Evolutionary conservation across 2,797 vertebrate genomes (phyloP).

Genomic region (Pangasius macronema): DNA sequence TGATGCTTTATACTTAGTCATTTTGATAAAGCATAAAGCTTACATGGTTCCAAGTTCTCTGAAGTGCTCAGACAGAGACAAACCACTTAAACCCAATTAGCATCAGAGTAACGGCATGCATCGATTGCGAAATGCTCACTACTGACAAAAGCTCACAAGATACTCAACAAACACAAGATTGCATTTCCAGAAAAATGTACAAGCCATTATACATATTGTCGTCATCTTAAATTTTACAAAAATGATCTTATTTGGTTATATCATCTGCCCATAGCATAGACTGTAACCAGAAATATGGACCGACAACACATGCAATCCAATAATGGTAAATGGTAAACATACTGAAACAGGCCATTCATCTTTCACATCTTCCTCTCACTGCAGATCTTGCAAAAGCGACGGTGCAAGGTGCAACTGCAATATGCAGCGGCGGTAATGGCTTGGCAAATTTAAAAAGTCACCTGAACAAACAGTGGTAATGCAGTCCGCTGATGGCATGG

Average conservation of each 20-base stretch:
- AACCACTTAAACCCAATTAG: neutral
- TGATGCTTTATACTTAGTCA: too few relatives aligned
- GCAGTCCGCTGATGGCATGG: slow-evolving; percentile 23
- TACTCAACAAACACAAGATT: neutral
- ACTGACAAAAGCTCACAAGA: neutral
- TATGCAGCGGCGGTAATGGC: slow-evolving; percentile 39
- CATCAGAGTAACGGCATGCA: neutral
- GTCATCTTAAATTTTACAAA: neutral
- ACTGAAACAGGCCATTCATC: neutral
- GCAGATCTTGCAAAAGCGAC: slow-evolving; percentile 31
- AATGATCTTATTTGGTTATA: neutral
- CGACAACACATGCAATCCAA: neutral
- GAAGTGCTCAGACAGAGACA: neutral
- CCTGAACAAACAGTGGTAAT: slow-evolving; percentile 42
- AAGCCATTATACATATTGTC: neutral
- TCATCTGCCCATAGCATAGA: neutral
- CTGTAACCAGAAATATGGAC: neutral
- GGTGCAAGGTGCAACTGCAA: slow-evolving; percentile 45
- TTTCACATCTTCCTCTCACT: slow-evolving; percentile 3
- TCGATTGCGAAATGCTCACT: neutral
- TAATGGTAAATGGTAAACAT: neutral
- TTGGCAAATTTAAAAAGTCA: slow-evolving; percentile 30
- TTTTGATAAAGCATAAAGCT: neutral
- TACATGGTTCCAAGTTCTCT: neutral
- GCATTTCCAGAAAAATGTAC: neutral